Conservation (phyloP, 1,140 invertebrate genomes). For the Mycetomoellerius zeteki region DNA sequence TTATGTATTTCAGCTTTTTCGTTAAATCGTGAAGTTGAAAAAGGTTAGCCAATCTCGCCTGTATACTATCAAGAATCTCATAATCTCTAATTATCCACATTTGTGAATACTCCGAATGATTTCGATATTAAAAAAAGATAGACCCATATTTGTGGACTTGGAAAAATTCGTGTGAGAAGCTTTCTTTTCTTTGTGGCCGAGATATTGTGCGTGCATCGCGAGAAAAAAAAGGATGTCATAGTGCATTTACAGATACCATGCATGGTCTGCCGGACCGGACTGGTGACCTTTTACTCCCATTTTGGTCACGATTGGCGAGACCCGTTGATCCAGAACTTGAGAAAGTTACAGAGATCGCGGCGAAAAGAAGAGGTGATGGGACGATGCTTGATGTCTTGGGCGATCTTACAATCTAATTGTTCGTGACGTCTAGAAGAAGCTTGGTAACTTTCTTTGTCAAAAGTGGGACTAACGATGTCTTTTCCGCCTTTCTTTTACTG, state of each 20-base stretch:
- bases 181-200: slow-evolving; percentile 10
- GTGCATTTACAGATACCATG: not conserved
- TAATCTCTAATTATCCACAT: slow-evolving; percentile 5
- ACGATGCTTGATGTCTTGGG: slow-evolving; percentile 67
- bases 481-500: slow-evolving; percentile 67
- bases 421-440: slow-evolving; percentile 74
- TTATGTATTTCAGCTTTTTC: not conserved
- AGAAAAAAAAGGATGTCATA: slow-evolving; percentile 59
- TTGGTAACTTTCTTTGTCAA: slow-evolving; percentile 77
- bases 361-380: slow-evolving; percentile 6
- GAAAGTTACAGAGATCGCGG: slow-evolving; percentile 77
- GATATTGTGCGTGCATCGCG: slow-evolving; percentile 15
- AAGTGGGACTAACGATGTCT: slow-evolving; percentile 40
- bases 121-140: not conserved
- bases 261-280: slow-evolving; percentile 23
- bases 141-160: no score
- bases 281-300: slow-evolving; percentile 72
- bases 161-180: slow-evolving; percentile 13
- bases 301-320: slow-evolving; percentile 77
- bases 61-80: not conserved
- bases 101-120: not conserved
- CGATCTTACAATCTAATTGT: slow-evolving; percentile 83
- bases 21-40: not conserved
- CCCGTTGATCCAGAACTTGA: slow-evolving; percentile 83
- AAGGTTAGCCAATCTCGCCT: not conserved